Conservation (phyloP, 2,113 vertebrate species). For the Neotoma lepida region DNA sequence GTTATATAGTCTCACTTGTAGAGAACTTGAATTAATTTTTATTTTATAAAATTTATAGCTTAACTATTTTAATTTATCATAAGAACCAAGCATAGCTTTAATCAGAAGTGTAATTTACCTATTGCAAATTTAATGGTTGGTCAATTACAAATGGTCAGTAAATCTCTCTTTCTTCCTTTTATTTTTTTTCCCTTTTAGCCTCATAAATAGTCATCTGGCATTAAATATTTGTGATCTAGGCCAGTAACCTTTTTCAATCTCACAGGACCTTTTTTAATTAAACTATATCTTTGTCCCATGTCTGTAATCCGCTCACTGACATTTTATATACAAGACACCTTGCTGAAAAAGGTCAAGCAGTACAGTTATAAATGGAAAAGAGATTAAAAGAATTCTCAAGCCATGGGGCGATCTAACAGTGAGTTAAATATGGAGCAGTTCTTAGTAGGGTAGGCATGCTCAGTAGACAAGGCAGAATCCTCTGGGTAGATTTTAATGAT, state of each 20-base stretch:
- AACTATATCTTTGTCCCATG: constrained; percentile 91
- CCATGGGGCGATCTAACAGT: constrained; percentile 87
- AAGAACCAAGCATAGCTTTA: constrained; percentile 79
- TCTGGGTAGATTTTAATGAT: constrained; percentile 85
- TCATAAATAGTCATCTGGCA: constrained; percentile 91
- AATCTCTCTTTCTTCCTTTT: constrained; percentile 43
- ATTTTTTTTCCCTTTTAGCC: constrained; percentile 83
- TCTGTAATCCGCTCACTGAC: constrained; percentile 91
- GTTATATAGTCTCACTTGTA: constrained; percentile 39
- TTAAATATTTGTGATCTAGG: constrained; percentile 92
- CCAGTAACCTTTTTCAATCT: constrained; percentile 91
- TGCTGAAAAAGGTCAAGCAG: constrained; percentile 90
- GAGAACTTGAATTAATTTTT: constrained; percentile 68
- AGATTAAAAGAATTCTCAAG: constrained; percentile 91
- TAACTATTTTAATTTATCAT: constrained; percentile 80
- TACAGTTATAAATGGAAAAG: constrained; percentile 92
- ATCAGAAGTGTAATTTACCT: constrained; percentile 82
- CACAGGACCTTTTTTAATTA: constrained; percentile 91
- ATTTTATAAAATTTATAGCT: constrained; percentile 73
- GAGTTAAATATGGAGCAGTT: constrained; percentile 87
- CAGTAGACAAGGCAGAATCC: constrained; percentile 82
- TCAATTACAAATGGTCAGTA: constrained; percentile 85
- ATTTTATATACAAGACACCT: constrained; percentile 92
- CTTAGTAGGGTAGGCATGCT: constrained; percentile 84
- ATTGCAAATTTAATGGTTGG: constrained; percentile 83